Base-by-base conservation (phyloP, 2,888 invertebrate species). In the Hypsopygia costalis region DNA sequence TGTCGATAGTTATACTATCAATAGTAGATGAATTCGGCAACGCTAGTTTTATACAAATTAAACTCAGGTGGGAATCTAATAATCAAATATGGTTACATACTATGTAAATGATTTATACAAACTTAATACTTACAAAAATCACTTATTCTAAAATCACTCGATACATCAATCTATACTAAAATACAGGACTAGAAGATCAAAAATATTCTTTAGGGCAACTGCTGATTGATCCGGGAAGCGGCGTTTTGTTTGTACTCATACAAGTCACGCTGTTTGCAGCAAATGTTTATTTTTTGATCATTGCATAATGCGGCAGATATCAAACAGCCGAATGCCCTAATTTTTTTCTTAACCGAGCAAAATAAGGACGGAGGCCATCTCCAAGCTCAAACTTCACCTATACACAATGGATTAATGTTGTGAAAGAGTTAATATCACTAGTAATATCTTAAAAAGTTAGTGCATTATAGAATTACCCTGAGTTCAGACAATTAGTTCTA, bases 111-210 rank as follows among this genome's bases (percentile, higher is more conserved):
- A 40, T 47, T 47, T 50, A 41, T 49, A 55, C 41, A 53, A 56
- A 46, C 55, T 61, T 65, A 65, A 55, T 51, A 56, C 55, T 62
- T 60, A 41, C 2, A 16, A 47, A 39, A 43, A 50, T 52, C 47
- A 49, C 40, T 52, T 55, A 50, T 27, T 37, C 53, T 58, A 59
- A 36, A 45, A 59, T 59, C 58, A 60, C 62, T 58, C 61, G 22
- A 45, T 57, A 62, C 36, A 49, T 49, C 38, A 34, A 34, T 20
- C 36, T 58, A 55, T 46, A 41, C 50, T 77, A 73, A 62, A 64
- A 57, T 72, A 75, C 43, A 59, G 66, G 85, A 85, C 85, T 85
- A 85, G 85, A 85, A 77, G 69, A 66, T 72, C 66, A 71, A 67
- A 67, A 61, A 58, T 54, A 55, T 56, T 49, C 50, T 52, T 50